A percentile compares a stretch with the other conserved stretches of the same genome.
These are phyloP conservation scores for Microcebus murinus DNA, from an alignment of 2,113 vertebrate genomes.

Conservation along the genomic window DNA sequence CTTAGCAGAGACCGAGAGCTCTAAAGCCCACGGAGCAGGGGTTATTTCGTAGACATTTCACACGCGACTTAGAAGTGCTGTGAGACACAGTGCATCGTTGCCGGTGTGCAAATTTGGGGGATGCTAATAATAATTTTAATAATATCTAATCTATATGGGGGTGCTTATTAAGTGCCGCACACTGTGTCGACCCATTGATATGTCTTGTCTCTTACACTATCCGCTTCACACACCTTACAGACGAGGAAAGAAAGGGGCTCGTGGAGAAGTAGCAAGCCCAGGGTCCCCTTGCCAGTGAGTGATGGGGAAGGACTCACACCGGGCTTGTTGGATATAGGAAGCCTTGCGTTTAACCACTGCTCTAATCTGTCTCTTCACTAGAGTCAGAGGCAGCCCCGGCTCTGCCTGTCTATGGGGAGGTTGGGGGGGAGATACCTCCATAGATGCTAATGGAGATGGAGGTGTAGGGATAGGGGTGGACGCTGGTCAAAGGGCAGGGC, in stretches of 20 bases:
- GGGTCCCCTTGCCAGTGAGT: neutral
- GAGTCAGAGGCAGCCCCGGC: neutral
- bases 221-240: neutral
- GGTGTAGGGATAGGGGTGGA: neutral
- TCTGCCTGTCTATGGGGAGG: neutral
- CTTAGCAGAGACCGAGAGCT: neutral
- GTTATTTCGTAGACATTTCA: neutral
- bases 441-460: neutral
- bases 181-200: neutral
- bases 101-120: neutral
- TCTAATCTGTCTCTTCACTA: neutral
- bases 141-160: neutral
- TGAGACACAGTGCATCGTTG: neutral
- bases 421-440: neutral
- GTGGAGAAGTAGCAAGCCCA: neutral
- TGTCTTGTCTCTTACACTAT: neutral
- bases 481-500: neutral
- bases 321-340: neutral
- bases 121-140: too few relatives aligned
- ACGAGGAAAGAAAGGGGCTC: neutral
- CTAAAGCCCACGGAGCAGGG: neutral
- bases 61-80: rapidly evolving
- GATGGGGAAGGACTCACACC: neutral
- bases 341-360: neutral
- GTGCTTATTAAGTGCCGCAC: neutral